Conservation (phyloP, 2,797 vertebrate species). For the Halcyon leucocephala region DNA sequence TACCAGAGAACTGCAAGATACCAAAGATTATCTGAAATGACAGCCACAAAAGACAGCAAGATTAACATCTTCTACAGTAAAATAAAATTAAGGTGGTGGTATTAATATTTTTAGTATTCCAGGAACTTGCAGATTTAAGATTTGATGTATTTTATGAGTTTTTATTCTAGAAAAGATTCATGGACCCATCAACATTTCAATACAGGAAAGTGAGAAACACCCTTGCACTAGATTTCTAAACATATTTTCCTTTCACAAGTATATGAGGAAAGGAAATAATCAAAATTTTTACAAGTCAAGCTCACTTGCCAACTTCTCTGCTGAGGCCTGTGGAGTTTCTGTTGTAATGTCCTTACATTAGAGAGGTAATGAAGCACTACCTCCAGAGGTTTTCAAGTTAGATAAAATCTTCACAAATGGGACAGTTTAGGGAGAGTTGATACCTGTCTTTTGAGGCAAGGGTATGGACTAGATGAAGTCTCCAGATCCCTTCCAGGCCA, state of each 20-base stretch:
- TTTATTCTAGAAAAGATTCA: background rate
- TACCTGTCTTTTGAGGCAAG: background rate
- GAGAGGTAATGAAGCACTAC: background rate
- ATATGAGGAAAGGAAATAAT: background rate
- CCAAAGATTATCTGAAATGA: background rate
- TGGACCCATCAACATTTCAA: background rate
- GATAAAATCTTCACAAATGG: background rate
- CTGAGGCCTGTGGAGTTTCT: background rate
- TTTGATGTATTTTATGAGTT: background rate
- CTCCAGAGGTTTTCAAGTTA: background rate
- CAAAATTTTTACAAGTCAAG: background rate
- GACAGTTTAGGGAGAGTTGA: background rate
- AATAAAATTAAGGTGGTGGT: background rate
- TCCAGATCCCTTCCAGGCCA: background rate
- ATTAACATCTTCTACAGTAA: background rate
- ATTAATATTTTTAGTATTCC: background rate
- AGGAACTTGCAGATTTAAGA: background rate
- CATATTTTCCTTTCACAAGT: background rate
- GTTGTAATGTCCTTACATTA: background rate
- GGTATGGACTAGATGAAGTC: fast-evolving
- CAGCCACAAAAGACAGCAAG: background rate
- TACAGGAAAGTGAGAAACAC: background rate
- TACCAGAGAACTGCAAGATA: background rate
- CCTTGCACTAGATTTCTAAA: background rate
- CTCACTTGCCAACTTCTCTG: background rate